Evolutionary conservation across 2,113 vertebrate species (phyloP), one percentile per base, ranked within the genome.

Genomic region (Crotophaga sulcirostris): DNA sequence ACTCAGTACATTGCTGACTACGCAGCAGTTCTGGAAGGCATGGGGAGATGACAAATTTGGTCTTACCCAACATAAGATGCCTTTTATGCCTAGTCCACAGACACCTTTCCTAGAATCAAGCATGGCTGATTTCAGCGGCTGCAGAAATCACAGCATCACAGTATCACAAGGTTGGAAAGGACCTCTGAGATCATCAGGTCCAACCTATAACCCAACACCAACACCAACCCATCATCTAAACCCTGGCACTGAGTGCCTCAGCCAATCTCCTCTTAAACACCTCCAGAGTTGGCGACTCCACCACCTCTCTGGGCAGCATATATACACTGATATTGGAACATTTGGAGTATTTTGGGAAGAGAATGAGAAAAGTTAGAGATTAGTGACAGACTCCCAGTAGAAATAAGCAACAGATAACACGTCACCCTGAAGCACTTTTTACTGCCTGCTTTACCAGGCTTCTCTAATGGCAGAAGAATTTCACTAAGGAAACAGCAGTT

Each of bases 41-140:
- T 0, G 1, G 3, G 42, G 25, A 69, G 6, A 36, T 9, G 44
- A 44, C 10, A 63, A 69, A 70, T 51, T 78, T 1, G 1, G 28
- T 45, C 44, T 63, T 51, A 45, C 5, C 29, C 34, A 55, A 33
- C 6, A 17, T 12, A 64, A 93, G 31, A 55, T 44, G 59, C 63
- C 34, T 82, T 59, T 55, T 29, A 63, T 15, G 45, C 16, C 16
- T 34, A 47, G 7, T 15, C 21, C 56, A 82, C 14, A 42, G 19
- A 15, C 33, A 47, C 34, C 8, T 68, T 68, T 45, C 58, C 62
- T n/a, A 28, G 58, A 42, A 44, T 11, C 38, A 67, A 51, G 9
- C 29, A 10, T 5, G 5, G 29, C 19, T 75, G 25, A 33, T 55
- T 64, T 42, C 33, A 74, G 6, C 5, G 13, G 13, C 44, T 56